Evolutionary conservation across 2,888 invertebrate species (phyloP), one percentile per base, ranked within the genome.

Genomic region (Habroteleia sp.): DNA sequence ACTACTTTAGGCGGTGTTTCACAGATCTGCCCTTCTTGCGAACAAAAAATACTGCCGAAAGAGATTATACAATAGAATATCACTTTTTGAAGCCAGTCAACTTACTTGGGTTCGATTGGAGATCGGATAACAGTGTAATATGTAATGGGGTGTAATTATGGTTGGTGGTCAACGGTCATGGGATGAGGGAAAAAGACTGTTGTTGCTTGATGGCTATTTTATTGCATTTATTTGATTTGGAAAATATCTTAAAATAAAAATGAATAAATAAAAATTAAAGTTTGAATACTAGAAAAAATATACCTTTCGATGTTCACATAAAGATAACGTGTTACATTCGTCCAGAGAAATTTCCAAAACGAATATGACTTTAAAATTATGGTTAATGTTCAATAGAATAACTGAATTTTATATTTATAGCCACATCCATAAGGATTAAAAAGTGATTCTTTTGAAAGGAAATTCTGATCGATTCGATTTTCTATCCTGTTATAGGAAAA

Each of bases 121-220:
- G 37, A 66, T 73, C 52, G 33, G 60, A 66, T 66, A 65, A 48
- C 54, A 44, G n/a, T 13, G 33, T 42, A 31, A 65, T 54, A 63
- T 50, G 37, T 63, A 72, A 72, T 72, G 44, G 71, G 62, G 46
- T 71, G 54, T 33, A 71, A 71, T 71, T 71, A 62, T 62, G 46
- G 42, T 4, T 54, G 42, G 29, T 25, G 13, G 46, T 46, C 8
- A 25, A 66, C 54, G 39, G 46, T 54, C 35, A 37, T 13, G 13
- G 39, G 31, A 11, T 5, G 27, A 46, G 35, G 10, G 39, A 27
- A 10, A 23, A 42, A 25, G n/a, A n/a, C n/a, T n/a, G n/a, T n/a
- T n/a, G n/a, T n/a, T n/a, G n/a, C n/a, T n/a, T n/a, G n/a, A n/a
- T n/a, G n/a, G n/a, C n/a, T n/a, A n/a, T n/a, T n/a, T n/a, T n/a